These are phyloP conservation scores for Melanophora roralis DNA, from an alignment of 2,888 invertebrate genomes.

Conservation along the genomic window DNA sequence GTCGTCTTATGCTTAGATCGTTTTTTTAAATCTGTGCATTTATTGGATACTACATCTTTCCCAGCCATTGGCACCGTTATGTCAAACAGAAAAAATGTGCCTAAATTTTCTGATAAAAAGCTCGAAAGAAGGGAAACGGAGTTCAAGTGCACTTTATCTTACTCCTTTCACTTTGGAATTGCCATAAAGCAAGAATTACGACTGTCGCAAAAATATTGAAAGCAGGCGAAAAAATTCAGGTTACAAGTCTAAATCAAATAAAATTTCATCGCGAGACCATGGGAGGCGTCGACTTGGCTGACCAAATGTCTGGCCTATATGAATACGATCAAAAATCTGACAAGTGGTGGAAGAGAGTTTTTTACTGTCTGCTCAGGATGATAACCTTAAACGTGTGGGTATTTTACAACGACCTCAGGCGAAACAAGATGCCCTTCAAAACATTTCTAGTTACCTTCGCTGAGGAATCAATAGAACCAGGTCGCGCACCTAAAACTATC, in stretches of 20 bases:
- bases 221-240: conserved; percentile 11
- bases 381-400: conserved; percentile 27
- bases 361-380: conserved; percentile 52
- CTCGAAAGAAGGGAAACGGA: conserved; percentile 15
- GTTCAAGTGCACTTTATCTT: conserved; percentile 17
- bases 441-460: conserved; percentile 31
- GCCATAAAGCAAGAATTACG: conserved; percentile 34
- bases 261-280: conserved; percentile 18
- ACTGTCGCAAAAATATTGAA: conserved; percentile 26
- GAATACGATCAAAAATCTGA: conserved; percentile 51
- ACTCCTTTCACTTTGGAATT: conserved; percentile 40
- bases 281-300: neutral
- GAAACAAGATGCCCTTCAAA: conserved; percentile 49
- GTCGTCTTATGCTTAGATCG: conserved; percentile 19
- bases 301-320: conserved; percentile 40
- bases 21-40: conserved; percentile 5
- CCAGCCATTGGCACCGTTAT: conserved; percentile 14
- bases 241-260: conserved; percentile 9
- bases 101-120: neutral
- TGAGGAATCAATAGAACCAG: conserved; percentile 24
- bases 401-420: conserved; percentile 14
- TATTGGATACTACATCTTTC: conserved; percentile 21
- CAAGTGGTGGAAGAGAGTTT: conserved; percentile 55
- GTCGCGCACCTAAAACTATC: conserved; percentile 8
- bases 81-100: conserved; percentile 27